A percentile compares a stretch with the other conserved stretches of the same genome.
Evolutionary conservation across 2,797 vertebrate species (phyloP).

Genomic region (Megaceryle alcyon): DNA sequence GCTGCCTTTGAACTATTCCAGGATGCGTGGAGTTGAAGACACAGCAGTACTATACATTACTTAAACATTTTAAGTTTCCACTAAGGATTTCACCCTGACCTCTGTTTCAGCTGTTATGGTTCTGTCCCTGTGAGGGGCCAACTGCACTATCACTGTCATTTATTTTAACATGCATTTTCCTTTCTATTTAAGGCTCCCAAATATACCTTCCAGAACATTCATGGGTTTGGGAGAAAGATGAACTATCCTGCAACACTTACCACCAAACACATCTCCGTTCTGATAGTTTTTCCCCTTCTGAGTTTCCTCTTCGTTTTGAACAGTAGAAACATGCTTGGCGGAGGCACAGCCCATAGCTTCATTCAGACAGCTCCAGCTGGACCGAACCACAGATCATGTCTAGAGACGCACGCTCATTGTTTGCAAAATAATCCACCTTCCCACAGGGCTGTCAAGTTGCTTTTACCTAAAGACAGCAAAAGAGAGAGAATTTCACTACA

Average conservation of each 20-base stretch:
- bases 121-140: not conserved
- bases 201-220: not conserved
- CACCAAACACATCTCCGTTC: constrained; percentile 96
- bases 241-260: constrained; percentile 79
- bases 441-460: not conserved
- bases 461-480: constrained; percentile 57
- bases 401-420: constrained; percentile 73
- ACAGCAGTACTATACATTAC: not conserved
- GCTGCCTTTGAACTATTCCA: not conserved
- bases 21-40: not conserved
- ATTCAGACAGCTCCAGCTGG: constrained; percentile 84
- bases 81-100: not conserved
- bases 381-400: constrained; percentile 81
- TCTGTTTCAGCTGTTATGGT: not conserved
- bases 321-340: constrained; percentile 99
- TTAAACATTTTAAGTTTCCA: not conserved
- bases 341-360: constrained; percentile 99
- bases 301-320: constrained; percentile 96
- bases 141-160: not conserved
- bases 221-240: not conserved
- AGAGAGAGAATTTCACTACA: not conserved
- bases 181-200: not conserved
- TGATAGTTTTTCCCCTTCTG: constrained; percentile 97
- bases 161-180: not conserved
- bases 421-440: constrained; percentile 62